Base-by-base conservation (phyloP, 92 coral and sea anemone genomes). In the Scolanthus callimorphus region DNA sequence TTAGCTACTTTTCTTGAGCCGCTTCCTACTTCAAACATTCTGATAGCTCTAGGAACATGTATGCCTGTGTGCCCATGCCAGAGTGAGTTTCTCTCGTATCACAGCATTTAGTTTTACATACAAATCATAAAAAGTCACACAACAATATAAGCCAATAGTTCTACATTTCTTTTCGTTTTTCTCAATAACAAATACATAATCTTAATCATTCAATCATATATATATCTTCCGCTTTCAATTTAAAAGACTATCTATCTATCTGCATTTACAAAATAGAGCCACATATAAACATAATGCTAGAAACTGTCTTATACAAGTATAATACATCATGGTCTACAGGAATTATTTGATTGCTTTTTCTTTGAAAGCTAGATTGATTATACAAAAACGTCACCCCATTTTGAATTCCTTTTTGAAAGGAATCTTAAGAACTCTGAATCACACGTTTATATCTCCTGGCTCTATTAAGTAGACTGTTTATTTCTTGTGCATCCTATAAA, bases 221-320 rank as follows among this genome's bases (percentile, higher is more conserved):
- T 77, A 78, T 77, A 77, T 78, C 69, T 67, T 70, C 83, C 74
- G 73, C 63, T 59, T 78, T 88, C 62, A 78, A 80, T 83, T 88
- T 83, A 78, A 75, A 83, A 88, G 90, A 73, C 90, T 87, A 87
- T 73, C 75, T 87, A 87, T 73, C 75, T 82, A 86, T 71, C 72
- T 87, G 81, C 90, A 88, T 88, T 88, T 88, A 88, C 90, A 88
- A 88, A 88, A 88, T 88, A 83, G 89, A 65, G 78, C 59, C 76
- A 83, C 83, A 78, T 82, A 78, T 78, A 88, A 88, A 88, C 90
- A 87, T 82, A 83, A 88, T 88, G 78, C 80, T 88, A 70, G 90
- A 83, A 88, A 83, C 77, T 69, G 95, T 83, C 61, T 67, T 78
- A 74, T 85, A 63, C 77, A 71, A 88, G 78, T 88, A 83, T 88